These are phyloP conservation scores for Agonopterix arenella DNA, from an alignment of 2,888 invertebrate genomes.

Conservation along the genomic window DNA sequence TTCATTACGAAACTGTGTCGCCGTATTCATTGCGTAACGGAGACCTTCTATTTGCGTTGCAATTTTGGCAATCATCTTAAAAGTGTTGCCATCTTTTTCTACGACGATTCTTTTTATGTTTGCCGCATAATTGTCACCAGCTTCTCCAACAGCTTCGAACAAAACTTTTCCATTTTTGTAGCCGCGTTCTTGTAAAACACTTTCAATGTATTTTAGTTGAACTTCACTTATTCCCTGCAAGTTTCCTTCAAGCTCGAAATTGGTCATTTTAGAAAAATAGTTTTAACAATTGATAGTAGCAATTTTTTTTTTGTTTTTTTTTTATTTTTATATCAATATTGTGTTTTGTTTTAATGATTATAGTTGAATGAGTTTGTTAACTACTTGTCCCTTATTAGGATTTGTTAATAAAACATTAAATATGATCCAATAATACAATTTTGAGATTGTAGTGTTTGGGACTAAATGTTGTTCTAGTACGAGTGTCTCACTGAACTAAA, in stretches of 20 bases:
- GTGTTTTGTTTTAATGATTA: no score
- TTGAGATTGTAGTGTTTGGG: no score
- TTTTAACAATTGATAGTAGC: no score
- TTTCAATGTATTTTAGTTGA: slow-evolving; percentile 13
- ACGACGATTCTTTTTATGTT: slow-evolving; percentile 8
- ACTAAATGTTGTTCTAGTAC: no score
- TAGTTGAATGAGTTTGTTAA: no score
- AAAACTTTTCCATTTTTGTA: slow-evolving; percentile 9
- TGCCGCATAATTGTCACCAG: slow-evolving; percentile 17
- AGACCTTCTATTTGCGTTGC: slow-evolving; percentile 23
- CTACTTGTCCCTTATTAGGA: no score
- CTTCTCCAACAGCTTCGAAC: slow-evolving; percentile 12
- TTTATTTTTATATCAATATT: no score
- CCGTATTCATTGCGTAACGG: slow-evolving; percentile 2
- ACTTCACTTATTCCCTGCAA: slow-evolving; percentile 7
- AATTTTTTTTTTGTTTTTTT: no score
- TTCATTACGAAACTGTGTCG: slow-evolving; percentile 27
- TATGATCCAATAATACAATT: no score
- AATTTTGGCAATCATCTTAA: slow-evolving; percentile 37
- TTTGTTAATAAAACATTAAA: no score
- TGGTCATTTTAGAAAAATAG: not conserved
- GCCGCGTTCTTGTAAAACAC: slow-evolving; percentile 12
- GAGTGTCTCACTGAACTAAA: no score
- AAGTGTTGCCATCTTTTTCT: not conserved
- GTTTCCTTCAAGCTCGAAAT: slow-evolving; percentile 11